Evolutionary conservation across 2,113 vertebrate species (phyloP).

Genomic region (Engystomops pustulosus): DNA sequence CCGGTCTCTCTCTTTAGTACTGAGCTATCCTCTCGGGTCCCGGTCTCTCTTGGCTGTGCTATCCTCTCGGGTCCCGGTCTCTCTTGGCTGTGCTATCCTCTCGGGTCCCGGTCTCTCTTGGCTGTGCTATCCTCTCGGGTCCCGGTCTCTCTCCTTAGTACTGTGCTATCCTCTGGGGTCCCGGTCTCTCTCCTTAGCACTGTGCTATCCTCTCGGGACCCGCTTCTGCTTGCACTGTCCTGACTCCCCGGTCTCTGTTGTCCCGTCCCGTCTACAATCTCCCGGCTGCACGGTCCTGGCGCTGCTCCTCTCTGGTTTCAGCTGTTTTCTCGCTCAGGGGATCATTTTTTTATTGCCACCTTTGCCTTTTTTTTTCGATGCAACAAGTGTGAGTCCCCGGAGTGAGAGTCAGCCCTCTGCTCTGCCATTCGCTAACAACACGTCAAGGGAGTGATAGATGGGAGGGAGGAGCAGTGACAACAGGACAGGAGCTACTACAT

Average conservation of each 20-base stretch:
- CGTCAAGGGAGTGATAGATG: slow-evolving; percentile 73
- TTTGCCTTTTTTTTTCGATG: slow-evolving; percentile 63
- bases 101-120: too few relatives aligned
- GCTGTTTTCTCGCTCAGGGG: background rate
- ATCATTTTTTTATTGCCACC: background rate
- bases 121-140: too few relatives aligned
- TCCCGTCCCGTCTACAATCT: background rate
- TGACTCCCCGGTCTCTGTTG: background rate
- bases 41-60: background rate
- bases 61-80: too few relatives aligned
- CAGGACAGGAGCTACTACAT: background rate
- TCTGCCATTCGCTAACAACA: slow-evolving; percentile 71
- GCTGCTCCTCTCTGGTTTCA: background rate
- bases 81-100: background rate
- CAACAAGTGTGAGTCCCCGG: slow-evolving; percentile 80
- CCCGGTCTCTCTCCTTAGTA: background rate
- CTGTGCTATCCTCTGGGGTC: background rate
- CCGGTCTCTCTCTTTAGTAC: too few relatives aligned
- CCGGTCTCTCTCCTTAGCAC: background rate
- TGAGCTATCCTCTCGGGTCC: too few relatives aligned
- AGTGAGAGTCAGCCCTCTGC: slow-evolving; percentile 72
- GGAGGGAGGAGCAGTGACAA: slow-evolving; percentile 67
- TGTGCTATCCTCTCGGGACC: background rate
- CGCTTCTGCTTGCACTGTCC: background rate
- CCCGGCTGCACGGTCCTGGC: background rate